Base-by-base conservation (phyloP, 35 echinoderm and acorn worm species). In the Apostichopus parvimensis region DNA sequence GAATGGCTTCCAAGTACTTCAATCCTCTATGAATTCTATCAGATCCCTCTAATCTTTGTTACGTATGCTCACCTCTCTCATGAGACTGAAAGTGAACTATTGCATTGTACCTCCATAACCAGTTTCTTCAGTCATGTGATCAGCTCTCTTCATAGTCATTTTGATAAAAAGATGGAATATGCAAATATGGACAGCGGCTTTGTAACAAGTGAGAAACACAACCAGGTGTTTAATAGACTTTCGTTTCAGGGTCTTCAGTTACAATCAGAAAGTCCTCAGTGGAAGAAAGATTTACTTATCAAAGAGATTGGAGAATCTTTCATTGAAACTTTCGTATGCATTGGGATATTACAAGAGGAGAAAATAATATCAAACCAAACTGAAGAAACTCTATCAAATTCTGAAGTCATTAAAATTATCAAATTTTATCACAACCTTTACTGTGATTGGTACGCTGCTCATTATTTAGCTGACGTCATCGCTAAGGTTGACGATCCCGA, bases 371-470 rank as follows among this genome's bases (percentile, higher is more conserved):
- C 13, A 15, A 73, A 21, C 70, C 11, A 60, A 60, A 7, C 11
- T 9, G 58, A 12, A 73, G 70, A 73, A 73, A 14, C 70, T 73
- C 17, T 15, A 18, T 14, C 1, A 73, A 17, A 73, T 73, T 18
- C 17, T 6, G 14, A 73, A 15, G 17, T 73, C 5, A 73, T 73
- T 73, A 73, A 73, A 21, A 73, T 14, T 9, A 73, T 73, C 17
- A 9, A 73, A 21, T 73, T 73, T 73, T 73, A 73, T 73, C 70
- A 73, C 70, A 73, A 15, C n/a, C 70, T 73, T 73, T 73, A 73
- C 17, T 73, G 70, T 73, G 70, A 73, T 15, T 73, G 70, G 70
- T 73, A 73, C n/a, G 70, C 70, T 15, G 70, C 70, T 73, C 70
- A 73, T 73, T 73, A 73, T 15, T 10, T 73, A 8, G 70, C 70